Evolutionary conservation across 2,888 invertebrate genomes (phyloP), one percentile per base, ranked within the genome.

Genomic region (Spisula solida): DNA sequence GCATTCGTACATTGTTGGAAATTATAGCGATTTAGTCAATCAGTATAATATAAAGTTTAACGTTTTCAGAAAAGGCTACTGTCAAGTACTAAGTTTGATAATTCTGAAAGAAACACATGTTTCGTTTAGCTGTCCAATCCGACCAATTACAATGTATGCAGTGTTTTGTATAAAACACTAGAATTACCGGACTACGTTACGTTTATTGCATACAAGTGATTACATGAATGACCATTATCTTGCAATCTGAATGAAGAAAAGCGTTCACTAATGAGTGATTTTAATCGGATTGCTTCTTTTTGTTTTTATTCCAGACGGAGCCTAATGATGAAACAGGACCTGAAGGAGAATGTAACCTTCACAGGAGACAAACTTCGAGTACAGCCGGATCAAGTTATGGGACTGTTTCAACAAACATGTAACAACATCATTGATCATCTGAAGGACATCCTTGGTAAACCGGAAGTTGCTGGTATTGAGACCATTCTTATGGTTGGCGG

Each of bases 401-500:
- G 34, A 31, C 66, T 91, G 8, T 91, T 91, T 41, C 34, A 48
- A 1, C 48, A 70, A 25, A 82, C 89, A 6, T 82, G 85, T 29
- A 25, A 75, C 16, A 81, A 55, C 14, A 89, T 89, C 34, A 75
- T 89, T 2, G 25, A 70, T 31, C 91, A 91, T 51, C 82, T 91
- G 18, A 81, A 48, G n/a, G 75, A 88, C 14, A 81, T 91, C 20
- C 85, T 91, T 41, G 31, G 47, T 18, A 31, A 84, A 55, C 84
- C 66, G 12, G 84, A 86, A 48, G 88, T 90, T 0, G 29, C 79
- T 2, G 87, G 85, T 0, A 82, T 88, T 20, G 82, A 88, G 20
- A 87, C 88, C 14, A 89, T 91, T 16, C 56, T 91, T 10, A 91
- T 91, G 91, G 91, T 91, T 29, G 91, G 91, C 1, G 91, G 91